Conservation (phyloP, 2,888 invertebrate genomes). For the Dorcus parallelipipedus region DNA sequence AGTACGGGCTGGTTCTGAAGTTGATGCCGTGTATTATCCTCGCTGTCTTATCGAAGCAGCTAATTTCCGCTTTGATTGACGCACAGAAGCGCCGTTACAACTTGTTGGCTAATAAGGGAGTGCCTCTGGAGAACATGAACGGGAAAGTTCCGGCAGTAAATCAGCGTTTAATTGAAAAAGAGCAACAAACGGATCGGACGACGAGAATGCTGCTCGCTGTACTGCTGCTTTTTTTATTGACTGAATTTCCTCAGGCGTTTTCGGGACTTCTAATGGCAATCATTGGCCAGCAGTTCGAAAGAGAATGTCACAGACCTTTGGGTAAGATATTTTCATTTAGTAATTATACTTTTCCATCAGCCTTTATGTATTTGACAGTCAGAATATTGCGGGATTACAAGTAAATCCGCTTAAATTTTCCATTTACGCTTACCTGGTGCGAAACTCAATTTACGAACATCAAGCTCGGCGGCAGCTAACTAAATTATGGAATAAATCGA, state of each 20-base stretch:
- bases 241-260: constrained; percentile 85
- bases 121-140: constrained; percentile 38
- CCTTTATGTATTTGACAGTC: no score
- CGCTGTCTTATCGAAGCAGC: constrained; percentile 74
- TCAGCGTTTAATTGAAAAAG: constrained; percentile 48
- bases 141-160: constrained; percentile 40
- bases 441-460: no score
- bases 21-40: constrained; percentile 85
- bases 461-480: no score
- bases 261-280: constrained; percentile 76
- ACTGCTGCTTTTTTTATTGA: constrained; percentile 81
- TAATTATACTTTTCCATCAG: no score
- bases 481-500: no score
- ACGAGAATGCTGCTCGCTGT: constrained; percentile 87
- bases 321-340: constrained; percentile 53
- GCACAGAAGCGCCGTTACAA: constrained; percentile 74
- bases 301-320: constrained; percentile 75
- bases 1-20: constrained; percentile 92
- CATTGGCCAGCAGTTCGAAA: constrained; percentile 71
- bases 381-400: no score
- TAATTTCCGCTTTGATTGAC: constrained; percentile 74
- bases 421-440: no score
- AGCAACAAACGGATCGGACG: constrained; percentile 75
- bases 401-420: no score
- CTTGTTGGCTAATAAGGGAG: constrained; percentile 54